Evolutionary conservation across 2,888 invertebrate genomes (phyloP), one percentile per base, ranked within the genome.

Genomic region (Sinohyriopsis cumingii): DNA sequence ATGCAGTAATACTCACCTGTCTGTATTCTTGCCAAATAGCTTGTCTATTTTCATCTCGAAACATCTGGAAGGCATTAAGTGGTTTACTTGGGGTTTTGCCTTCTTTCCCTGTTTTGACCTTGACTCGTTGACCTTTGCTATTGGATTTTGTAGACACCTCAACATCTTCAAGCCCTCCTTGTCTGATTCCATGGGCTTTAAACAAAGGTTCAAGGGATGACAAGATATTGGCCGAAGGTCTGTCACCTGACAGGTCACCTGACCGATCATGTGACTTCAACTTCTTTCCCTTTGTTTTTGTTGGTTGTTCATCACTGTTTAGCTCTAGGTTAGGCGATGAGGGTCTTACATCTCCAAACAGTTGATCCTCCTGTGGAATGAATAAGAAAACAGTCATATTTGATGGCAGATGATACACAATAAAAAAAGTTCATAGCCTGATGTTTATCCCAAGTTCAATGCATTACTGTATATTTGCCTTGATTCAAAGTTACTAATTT

Each of bases 31-130:
- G 87, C 65, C 84, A 84, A 28, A 87, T 78, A 33, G 73, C 66
- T 7, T 81, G 73, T 59, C 83, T 79, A 59, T 85, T 82, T 57
- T 87, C 84, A 60, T 87, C 84, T 78, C 85, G 85, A 69, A 86
- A 87, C 82, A 87, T 82, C 22, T 85, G 72, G 69, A 87, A 88
- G 45, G 86, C 87, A 81, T 87, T 87, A 19, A 82, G 82, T 9
- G 86, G 86, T 66, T 84, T 84, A 74, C 84, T 84, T 1, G 84
- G 84, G n/a, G 84, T 81, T 59, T 82, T 82, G 9, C 73, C 74
- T 63, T 80, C 80, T 67, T 79, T 78, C 12, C 78, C 82, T 70
- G 76, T 83, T 45, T 84, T 83, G 20, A 69, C 24, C 61, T 82
- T 84, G 18, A 74, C 71, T 65, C 76, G 80, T 55, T 75, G 76